Percentiles rank a stretch among this genome's conserved stretches.
phyloP scores from a whole-genome alignment of 2,797 vertebrate species.

The Phylloscopus collybita region DNA sequence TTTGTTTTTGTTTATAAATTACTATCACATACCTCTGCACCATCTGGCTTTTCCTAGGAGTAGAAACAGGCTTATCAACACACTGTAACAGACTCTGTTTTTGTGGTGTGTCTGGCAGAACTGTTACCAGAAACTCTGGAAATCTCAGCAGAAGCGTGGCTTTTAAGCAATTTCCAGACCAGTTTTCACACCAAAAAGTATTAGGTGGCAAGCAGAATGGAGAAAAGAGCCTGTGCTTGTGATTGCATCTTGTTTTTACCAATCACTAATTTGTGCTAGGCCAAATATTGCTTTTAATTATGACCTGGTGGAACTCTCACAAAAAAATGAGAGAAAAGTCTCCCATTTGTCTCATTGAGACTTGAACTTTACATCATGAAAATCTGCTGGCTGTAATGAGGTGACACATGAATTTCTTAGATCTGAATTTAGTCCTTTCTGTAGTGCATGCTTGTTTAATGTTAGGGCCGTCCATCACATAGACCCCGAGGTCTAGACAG shows the following conservation, averaged over 20 bases:
- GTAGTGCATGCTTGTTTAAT: not conserved
- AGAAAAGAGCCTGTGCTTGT: not conserved
- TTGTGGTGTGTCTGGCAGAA: constrained; percentile 26
- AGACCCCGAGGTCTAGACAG: not conserved
- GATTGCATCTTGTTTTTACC: not conserved
- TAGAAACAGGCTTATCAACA: constrained; percentile 25
- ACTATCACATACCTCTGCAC: constrained; percentile 3
- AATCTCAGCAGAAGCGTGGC: not conserved
- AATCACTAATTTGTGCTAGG: not conserved
- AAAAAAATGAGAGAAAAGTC: not conserved
- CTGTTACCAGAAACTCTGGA: not conserved
- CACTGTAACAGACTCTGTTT: constrained; percentile 5
- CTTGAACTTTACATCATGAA: constrained; percentile 34
- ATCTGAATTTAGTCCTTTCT: not conserved
- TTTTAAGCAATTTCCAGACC: constrained; percentile 30
- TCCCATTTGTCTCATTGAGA: constrained; percentile 13
- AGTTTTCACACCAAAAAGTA: constrained; percentile 7
- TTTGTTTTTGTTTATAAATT: not conserved
- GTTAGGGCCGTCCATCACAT: not conserved
- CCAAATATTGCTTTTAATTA: constrained; percentile 33
- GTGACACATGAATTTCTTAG: constrained; percentile 32
- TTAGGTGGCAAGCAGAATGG: not conserved
- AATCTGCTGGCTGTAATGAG: not conserved
- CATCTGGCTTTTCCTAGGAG: constrained; percentile 24
- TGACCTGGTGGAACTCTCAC: not conserved